Percentiles rank a stretch among this genome's conserved stretches.
phyloP scores from a whole-genome alignment of 2,797 vertebrate genomes.

The Intellagama lesueurii region DNA sequence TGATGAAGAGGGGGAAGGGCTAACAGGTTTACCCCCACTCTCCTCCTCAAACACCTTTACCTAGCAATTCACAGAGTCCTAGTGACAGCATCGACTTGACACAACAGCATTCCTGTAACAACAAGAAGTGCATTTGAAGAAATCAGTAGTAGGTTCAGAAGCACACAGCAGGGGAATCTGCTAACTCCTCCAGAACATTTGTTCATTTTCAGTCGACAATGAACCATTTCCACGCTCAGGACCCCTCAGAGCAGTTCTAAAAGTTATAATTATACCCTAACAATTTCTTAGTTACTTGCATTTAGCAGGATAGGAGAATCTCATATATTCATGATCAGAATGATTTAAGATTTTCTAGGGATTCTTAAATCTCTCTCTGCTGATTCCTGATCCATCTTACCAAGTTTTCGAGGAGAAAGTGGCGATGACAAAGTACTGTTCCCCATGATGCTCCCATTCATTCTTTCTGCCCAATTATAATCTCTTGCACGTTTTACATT shows the following conservation, averaged over 20 bases:
- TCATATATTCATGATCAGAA: background rate
- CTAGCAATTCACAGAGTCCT: background rate
- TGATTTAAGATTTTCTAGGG: background rate
- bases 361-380: background rate
- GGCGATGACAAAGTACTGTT: background rate
- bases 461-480: background rate
- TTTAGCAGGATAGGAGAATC: no score
- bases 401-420: background rate
- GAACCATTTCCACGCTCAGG: slow-evolving; percentile 54
- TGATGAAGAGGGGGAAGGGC: background rate
- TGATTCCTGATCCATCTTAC: background rate
- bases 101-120: background rate
- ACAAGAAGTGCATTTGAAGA: slow-evolving; percentile 60
- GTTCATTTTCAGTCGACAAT: slow-evolving; percentile 64
- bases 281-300: no score
- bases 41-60: background rate
- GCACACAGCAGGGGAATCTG: slow-evolving; percentile 64
- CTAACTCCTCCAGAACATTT: slow-evolving; percentile 50
- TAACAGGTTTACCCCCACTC: background rate
- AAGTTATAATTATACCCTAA: background rate
- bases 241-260: slow-evolving; percentile 36
- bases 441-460: background rate
- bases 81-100: background rate
- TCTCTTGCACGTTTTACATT: background rate
- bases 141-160: slow-evolving; percentile 30